Percentiles rank a stretch among this genome's conserved stretches.
Conservation (phyloP, 2,113 vertebrate species). For the Acrocephalus arundinaceus region DNA sequence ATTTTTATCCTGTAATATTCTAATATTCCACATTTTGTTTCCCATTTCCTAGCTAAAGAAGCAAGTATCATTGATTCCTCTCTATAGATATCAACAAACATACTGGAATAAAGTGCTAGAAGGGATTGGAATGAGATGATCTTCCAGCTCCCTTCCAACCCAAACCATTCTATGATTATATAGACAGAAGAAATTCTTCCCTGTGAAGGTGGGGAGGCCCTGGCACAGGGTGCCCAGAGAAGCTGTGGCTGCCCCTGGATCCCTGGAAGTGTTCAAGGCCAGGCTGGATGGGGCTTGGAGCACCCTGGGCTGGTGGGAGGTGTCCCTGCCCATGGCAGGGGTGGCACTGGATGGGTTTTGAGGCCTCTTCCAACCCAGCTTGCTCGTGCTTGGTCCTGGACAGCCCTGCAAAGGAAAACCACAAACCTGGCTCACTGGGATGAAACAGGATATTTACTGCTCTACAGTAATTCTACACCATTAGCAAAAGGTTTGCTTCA, state of each 20-base stretch:
- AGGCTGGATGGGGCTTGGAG: rapidly evolving
- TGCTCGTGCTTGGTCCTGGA: background rate
- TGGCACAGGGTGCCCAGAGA: background rate
- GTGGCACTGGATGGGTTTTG: background rate
- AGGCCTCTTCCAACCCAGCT: background rate
- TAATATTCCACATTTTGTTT: background rate
- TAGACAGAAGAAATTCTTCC: background rate
- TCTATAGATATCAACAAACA: background rate
- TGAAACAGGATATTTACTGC: background rate
- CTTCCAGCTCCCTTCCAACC: background rate
- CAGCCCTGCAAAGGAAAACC: background rate
- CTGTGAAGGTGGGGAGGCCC: background rate
- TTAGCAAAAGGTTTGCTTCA: background rate
- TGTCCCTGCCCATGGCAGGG: background rate
- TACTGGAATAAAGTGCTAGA: background rate
- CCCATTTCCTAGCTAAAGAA: background rate
- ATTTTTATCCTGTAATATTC: background rate
- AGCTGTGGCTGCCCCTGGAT: background rate
- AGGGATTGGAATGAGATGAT: background rate
- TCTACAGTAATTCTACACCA: background rate
- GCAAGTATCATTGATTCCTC: background rate
- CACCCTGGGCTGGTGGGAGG: rapidly evolving
- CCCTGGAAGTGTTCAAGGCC: background rate
- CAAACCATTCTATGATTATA: background rate
- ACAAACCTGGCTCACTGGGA: background rate